Evolutionary conservation across 2,888 invertebrate genomes (phyloP).

Genomic region (Conops quadrifasciatus): DNA sequence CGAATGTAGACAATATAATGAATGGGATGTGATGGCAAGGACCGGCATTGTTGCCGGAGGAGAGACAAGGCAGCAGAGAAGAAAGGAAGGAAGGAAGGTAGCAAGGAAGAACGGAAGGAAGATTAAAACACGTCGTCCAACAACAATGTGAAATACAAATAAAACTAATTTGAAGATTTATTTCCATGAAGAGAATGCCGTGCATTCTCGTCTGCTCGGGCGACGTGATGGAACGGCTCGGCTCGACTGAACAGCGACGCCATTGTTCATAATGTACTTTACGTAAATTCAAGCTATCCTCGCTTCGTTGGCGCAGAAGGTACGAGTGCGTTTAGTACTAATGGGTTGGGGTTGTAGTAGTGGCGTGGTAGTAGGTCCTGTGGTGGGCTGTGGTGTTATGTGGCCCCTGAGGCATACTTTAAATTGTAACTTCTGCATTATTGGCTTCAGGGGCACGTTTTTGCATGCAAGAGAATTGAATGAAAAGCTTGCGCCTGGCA

Average conservation of each 20-base stretch:
- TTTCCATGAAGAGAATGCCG: constrained; percentile 26
- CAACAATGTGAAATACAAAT: constrained; percentile 36
- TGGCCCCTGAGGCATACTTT: constrained; percentile 19
- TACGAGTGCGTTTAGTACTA: no score
- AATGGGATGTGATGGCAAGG: constrained; percentile 25
- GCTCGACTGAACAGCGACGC: no score
- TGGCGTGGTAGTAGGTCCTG: neutral
- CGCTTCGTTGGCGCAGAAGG: no score
- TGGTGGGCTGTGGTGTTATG: neutral
- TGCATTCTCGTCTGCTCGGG: no score
- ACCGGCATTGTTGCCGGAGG: neutral
- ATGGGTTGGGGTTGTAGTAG: neutral
- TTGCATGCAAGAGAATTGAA: constrained; percentile 28
- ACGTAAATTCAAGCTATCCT: no score
- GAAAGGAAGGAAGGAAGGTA: neutral
- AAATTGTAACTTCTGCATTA: constrained; percentile 25
- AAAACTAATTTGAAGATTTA: constrained; percentile 38
- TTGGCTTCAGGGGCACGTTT: constrained; percentile 24
- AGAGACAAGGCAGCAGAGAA: neutral
- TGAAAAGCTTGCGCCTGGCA: constrained; percentile 5
- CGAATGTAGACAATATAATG: constrained; percentile 40
- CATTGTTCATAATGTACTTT: no score
- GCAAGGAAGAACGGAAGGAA: constrained; percentile 22
- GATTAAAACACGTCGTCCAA: constrained; percentile 31
- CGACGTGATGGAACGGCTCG: no score